Base-by-base conservation (phyloP, 2,888 invertebrate genomes). In the Penaeus monodon region DNA sequence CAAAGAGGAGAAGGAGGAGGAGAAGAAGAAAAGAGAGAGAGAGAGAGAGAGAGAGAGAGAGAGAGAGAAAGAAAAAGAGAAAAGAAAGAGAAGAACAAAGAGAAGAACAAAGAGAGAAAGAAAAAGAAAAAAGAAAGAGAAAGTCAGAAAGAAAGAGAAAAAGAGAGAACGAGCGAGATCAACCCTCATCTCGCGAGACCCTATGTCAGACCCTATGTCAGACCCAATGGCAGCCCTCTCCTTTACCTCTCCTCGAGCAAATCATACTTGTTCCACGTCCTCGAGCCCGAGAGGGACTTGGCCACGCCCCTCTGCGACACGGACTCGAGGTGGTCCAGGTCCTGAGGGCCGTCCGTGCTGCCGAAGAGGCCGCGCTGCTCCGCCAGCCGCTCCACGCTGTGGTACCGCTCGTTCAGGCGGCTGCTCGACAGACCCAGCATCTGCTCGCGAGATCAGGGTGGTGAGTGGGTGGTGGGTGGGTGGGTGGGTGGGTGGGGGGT, bases 321-420 rank as follows among this genome's bases (percentile, higher is more conserved):
- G 17, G 86, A 86, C 64, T 89, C 86, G 65, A 90, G 73, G 78
- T 89, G 82, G 70, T 90, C 89, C 7, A 89, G 81, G 77, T 85
- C 84, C 24, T 83, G 81, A 29, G 85, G 8, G 22, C 27, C 49
- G 3, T 65, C 63, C 17, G 74, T 57, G 0, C 76, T 73, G 66
- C 74, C 73, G n/a, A 80, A 77, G n/a, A 88, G 64, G 10, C 68
- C 70, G n/a, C 77, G 63, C 38, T 82, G 70, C 44, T 89, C 89
- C 20, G 84, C 57, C n/a, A 88, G 57, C 8, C 84, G 73, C 80
- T 89, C 89, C 7, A 88, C 89, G 63, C 88, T 88, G 88, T 89
- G 90, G 92, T 97, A 97, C 90, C 97, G 94, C 91, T 97, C 97
- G 91, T 97, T 98, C 3, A 97, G 92, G 0, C 97, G 97, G 0